Conservation (phyloP, 1,140 invertebrate genomes). For the Drosophila prosaltans region DNA sequence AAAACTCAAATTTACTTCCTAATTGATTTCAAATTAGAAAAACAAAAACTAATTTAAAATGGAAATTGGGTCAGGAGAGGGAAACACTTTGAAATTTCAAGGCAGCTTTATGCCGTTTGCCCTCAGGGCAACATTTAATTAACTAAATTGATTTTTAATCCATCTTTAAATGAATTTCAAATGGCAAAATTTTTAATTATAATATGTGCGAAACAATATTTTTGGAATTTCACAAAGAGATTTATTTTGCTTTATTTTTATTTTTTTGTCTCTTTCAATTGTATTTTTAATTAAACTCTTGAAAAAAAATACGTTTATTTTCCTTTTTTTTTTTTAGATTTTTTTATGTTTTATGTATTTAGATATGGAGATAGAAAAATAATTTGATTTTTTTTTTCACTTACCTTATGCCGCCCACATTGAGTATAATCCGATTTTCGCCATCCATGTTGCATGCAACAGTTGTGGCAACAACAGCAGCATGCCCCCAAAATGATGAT, state of each 20-base stretch:
- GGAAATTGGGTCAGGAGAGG: no score
- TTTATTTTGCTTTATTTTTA: neutral
- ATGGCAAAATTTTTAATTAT: conserved; percentile 1
- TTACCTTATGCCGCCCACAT: conserved; percentile 95
- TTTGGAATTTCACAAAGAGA: neutral
- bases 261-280: neutral
- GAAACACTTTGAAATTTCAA: neutral
- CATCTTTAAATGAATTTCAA: neutral
- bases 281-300: neutral
- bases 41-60: no score
- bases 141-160: conserved; percentile 1
- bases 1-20: no score
- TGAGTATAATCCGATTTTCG: conserved; percentile 97
- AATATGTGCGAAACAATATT: neutral
- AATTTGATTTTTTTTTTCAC: conserved; percentile 28
- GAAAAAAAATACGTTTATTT: neutral
- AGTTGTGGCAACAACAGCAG: conserved; percentile 70
- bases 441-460: conserved; percentile 88
- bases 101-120: neutral
- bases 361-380: neutral
- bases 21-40: no score
- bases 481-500: conserved; percentile 66
- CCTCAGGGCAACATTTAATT: neutral
- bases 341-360: neutral
- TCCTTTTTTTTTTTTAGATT: neutral